Percentiles rank a stretch among this genome's conserved stretches.
Conservation (phyloP, 2,797 vertebrate species). For the Lagorchestes hirsutus region DNA sequence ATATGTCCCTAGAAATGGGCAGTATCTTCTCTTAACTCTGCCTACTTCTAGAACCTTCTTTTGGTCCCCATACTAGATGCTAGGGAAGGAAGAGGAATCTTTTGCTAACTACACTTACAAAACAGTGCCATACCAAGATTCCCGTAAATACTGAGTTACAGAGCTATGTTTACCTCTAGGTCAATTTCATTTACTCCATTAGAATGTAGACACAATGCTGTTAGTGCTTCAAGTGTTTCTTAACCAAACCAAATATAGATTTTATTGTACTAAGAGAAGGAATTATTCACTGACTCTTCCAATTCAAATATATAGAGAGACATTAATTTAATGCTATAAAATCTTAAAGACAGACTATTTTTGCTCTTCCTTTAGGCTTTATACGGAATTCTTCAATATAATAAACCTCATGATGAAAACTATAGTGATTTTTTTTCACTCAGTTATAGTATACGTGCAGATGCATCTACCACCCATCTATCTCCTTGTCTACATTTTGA, state of each 20-base stretch:
- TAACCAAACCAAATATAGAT: slow-evolving; percentile 8
- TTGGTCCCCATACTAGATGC: neutral
- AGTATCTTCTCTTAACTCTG: neutral
- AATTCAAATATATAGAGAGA: neutral
- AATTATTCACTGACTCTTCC: neutral
- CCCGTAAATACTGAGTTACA: neutral
- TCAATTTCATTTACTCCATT: neutral
- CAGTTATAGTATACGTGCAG: neutral
- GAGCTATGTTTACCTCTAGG: neutral
- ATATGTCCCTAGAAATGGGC: neutral
- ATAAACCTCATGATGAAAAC: slow-evolving; percentile 22
- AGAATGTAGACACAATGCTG: neutral
- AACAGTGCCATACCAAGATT: neutral
- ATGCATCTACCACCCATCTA: neutral
- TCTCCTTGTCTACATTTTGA: slow-evolving; percentile 18
- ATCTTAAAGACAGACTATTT: slow-evolving; percentile 31
- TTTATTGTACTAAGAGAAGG: neutral
- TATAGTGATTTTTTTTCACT: slow-evolving; percentile 16
- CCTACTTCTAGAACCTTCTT: slow-evolving; percentile 14
- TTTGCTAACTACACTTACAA: neutral
- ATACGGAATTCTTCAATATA: slow-evolving; percentile 5
- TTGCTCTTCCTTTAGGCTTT: slow-evolving; percentile 37
- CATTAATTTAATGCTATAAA: neutral
- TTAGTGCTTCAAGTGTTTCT: slow-evolving; percentile 8
- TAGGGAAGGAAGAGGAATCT: neutral